Percentiles rank a stretch among this genome's conserved stretches.
phyloP scores from a whole-genome alignment of 2,113 vertebrate genomes.

The Trematomus loennbergii region DNA sequence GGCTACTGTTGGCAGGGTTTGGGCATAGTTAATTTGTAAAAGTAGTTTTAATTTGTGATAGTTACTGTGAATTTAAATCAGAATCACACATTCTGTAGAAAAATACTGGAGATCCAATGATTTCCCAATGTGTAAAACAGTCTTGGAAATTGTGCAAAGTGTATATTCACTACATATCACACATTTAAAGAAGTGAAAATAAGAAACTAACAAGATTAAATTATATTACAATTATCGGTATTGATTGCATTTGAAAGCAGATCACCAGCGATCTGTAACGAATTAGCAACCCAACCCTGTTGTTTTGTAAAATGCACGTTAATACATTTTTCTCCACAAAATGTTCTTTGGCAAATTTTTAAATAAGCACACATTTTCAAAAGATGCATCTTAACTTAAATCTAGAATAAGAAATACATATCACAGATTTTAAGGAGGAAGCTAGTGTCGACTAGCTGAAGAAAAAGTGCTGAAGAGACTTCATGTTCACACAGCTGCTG shows the following conservation, averaged over 20 bases:
- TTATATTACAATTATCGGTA: constrained; percentile 12
- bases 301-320: constrained; percentile 23
- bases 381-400: constrained; percentile 52
- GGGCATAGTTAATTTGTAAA: background rate
- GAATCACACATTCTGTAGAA: constrained; percentile 3
- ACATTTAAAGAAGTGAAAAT: background rate
- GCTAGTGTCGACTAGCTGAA: constrained; percentile 21
- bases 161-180: background rate
- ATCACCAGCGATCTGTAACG: background rate
- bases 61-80: background rate
- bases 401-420: constrained; percentile 34
- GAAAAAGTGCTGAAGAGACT: constrained; percentile 50
- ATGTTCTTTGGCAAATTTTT: constrained; percentile 71
- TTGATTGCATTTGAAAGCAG: constrained; percentile 14
- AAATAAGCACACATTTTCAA: constrained; percentile 42
- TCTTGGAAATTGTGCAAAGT: constrained; percentile 8
- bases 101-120: background rate
- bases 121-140: background rate
- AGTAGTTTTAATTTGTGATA: background rate
- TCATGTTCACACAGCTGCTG: constrained; percentile 30
- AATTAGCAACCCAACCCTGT: constrained; percentile 11
- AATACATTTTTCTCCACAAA: constrained; percentile 8
- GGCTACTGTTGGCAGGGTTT: background rate
- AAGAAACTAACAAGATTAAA: constrained; percentile 12
- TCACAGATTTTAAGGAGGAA: constrained; percentile 27